phyloP scores from a whole-genome alignment of 2,888 invertebrate species.

The Cheilosia vulpina region DNA sequence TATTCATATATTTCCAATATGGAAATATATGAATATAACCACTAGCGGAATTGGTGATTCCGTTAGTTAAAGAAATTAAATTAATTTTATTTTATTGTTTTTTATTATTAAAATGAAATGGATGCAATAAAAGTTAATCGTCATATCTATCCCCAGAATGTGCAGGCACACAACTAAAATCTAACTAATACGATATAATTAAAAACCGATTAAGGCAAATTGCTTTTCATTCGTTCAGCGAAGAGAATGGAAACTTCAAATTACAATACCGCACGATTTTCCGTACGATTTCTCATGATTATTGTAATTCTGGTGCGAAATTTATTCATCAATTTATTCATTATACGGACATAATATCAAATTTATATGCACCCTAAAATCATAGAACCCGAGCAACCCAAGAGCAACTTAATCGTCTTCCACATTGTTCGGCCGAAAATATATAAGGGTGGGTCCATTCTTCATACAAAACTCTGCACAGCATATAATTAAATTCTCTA shows the following conservation, averaged over 20 bases:
- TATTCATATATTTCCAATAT: too few relatives aligned
- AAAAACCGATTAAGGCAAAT: conserved; percentile 3
- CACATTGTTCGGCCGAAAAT: not conserved
- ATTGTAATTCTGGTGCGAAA: conserved; percentile 77
- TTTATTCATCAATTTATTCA: conserved; percentile 84
- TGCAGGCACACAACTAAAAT: not conserved
- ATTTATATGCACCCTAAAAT: conserved; percentile 83
- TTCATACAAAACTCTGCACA: conserved; percentile 7
- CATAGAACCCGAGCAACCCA: conserved; percentile 9
- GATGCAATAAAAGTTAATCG: too few relatives aligned
- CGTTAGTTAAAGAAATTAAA: too few relatives aligned
- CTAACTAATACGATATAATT: not conserved
- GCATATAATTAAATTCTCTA: conserved; percentile 30
- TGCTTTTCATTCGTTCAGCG: not conserved
- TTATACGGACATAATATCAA: conserved; percentile 83
- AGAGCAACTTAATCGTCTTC: conserved; percentile 25
- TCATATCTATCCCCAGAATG: not conserved
- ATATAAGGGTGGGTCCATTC: conserved; percentile 26
- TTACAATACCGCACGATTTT: conserved; percentile 10
- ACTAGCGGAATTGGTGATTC: too few relatives aligned
- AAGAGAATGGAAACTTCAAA: conserved; percentile 22
- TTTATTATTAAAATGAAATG: too few relatives aligned
- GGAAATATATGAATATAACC: too few relatives aligned
- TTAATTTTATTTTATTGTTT: too few relatives aligned
- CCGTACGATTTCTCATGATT: conserved; percentile 14